A percentile compares a stretch with the other conserved stretches of the same genome.
These are phyloP conservation scores for Phoxinus dragarum DNA, from an alignment of 2,797 vertebrate species.

Conservation along the genomic window DNA sequence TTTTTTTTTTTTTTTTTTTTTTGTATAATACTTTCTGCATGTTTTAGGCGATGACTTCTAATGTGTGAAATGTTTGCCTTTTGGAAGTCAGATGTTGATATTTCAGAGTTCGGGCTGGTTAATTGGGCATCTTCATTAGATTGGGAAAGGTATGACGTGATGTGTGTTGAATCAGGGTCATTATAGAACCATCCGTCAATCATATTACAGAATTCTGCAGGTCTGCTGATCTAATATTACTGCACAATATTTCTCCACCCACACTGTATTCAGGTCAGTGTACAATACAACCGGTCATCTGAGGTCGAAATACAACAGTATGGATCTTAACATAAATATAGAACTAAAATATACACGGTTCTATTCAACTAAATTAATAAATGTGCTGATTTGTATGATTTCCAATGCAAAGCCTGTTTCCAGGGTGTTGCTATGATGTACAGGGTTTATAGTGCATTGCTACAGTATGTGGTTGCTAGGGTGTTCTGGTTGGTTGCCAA, in stretches of 20 bases:
- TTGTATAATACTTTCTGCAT: not conserved
- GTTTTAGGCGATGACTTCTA: not conserved
- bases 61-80: not conserved
- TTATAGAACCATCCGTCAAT: slow-evolving; percentile 59
- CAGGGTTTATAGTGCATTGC: not conserved
- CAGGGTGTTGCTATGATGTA: not conserved
- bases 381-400: not conserved
- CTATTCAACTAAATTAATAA: not conserved
- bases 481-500: not conserved
- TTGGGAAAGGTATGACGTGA: slow-evolving; percentile 54
- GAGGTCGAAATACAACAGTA: not conserved
- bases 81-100: not conserved
- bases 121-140: slow-evolving; percentile 54
- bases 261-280: slow-evolving; percentile 44
- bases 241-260: slow-evolving; percentile 40
- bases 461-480: not conserved
- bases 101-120: not conserved
- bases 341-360: not conserved
- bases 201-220: slow-evolving; percentile 62
- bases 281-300: not conserved
- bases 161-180: slow-evolving; percentile 54
- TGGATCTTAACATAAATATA: not conserved
- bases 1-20: not conserved
- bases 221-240: slow-evolving; percentile 58
- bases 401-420: not conserved